phyloP scores from a whole-genome alignment of 2,797 vertebrate species.

The Botia kubotai region DNA sequence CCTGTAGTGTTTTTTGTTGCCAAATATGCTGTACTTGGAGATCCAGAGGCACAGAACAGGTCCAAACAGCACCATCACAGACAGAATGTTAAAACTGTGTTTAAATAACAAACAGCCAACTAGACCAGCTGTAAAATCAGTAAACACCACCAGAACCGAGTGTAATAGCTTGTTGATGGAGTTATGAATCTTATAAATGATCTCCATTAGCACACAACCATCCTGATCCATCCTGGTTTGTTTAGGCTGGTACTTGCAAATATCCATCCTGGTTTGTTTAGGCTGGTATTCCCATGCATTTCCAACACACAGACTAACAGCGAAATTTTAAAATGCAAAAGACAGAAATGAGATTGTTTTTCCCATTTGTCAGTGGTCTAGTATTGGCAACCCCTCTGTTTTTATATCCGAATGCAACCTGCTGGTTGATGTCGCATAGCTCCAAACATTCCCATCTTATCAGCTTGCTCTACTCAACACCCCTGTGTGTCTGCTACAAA shows the following conservation, averaged over 20 bases:
- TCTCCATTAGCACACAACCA: constrained; percentile 54
- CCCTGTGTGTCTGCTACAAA: background rate
- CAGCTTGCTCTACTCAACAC: background rate
- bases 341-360: background rate
- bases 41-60: constrained; percentile 81
- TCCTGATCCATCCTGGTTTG: constrained; percentile 16
- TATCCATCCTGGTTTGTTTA: constrained; percentile 14
- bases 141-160: constrained; percentile 61
- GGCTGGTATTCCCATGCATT: background rate
- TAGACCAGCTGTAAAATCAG: constrained; percentile 75
- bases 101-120: constrained; percentile 78
- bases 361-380: constrained; percentile 6
- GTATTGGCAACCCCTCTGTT: constrained; percentile 2
- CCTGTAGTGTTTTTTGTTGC: constrained; percentile 86
- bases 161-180: constrained; percentile 38
- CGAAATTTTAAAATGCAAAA: background rate
- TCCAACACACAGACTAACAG: background rate
- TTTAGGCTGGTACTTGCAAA: background rate
- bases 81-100: constrained; percentile 83
- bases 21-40: constrained; percentile 84
- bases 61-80: constrained; percentile 81
- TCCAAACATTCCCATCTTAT: constrained; percentile 41
- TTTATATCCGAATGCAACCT: constrained; percentile 21
- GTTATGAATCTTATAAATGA: constrained; percentile 47
- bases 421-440: constrained; percentile 33